These are phyloP conservation scores for Luehdorfia chinensis DNA, from an alignment of 1,140 invertebrate genomes.

Conservation along the genomic window DNA sequence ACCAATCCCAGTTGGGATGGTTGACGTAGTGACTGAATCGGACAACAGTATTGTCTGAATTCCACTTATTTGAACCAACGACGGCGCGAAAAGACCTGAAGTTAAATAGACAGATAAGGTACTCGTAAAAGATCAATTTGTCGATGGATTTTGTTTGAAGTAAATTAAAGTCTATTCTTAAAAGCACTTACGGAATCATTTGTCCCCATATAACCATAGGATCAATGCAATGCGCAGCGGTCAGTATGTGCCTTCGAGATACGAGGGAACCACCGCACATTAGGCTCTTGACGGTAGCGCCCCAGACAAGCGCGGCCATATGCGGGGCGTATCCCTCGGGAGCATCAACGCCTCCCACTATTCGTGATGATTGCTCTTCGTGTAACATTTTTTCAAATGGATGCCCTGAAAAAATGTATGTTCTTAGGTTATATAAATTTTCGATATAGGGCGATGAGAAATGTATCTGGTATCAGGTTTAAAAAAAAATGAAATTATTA, in stretches of 20 bases:
- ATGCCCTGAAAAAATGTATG: conserved; percentile 17
- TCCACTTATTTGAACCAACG: neutral
- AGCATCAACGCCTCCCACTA: conserved; percentile 44
- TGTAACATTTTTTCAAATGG: no score
- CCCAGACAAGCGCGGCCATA: conserved; percentile 40
- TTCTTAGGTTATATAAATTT: no score
- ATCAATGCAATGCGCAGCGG: conserved; percentile 47
- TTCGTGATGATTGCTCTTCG: no score
- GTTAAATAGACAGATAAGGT: no score
- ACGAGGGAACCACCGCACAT: conserved; percentile 47
- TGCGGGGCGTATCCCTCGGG: conserved; percentile 30
- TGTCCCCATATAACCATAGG: conserved; percentile 24
- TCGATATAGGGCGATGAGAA: no score
- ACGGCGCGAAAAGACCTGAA: conserved; percentile 19
- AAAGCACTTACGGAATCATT: conserved; percentile 30
- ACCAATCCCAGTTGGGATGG: conserved; percentile 25
- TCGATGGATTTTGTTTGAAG: no score
- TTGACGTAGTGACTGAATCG: conserved; percentile 23
- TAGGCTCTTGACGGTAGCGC: conserved; percentile 13
- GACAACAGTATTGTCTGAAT: neutral
- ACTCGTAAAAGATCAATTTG: no score
- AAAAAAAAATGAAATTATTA: no score
- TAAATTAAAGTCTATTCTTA: no score
- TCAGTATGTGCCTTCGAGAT: conserved; percentile 25
- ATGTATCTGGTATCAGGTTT: no score